These are phyloP conservation scores for Odontesthes bonariensis DNA, from an alignment of 2,113 vertebrate genomes.

Conservation along the genomic window DNA sequence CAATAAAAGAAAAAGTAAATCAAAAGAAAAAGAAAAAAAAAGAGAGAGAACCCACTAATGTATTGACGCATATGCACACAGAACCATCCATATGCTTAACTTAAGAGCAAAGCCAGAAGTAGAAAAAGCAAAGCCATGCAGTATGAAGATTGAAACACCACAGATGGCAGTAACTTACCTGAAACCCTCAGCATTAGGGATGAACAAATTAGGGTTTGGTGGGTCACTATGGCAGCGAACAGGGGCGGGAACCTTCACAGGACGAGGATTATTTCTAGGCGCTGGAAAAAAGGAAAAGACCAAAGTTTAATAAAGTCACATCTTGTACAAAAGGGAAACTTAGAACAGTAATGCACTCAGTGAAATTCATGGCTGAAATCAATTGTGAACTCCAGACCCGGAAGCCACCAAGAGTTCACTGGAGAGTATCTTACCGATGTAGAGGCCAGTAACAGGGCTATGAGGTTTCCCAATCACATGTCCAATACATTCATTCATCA, in stretches of 20 bases:
- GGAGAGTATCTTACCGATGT: constrained; percentile 87
- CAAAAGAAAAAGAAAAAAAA: not conserved
- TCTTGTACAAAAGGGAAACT: not conserved
- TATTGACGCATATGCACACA: constrained; percentile 11
- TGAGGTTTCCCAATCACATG: constrained; percentile 99
- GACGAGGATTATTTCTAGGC: constrained; percentile 94
- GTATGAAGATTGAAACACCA: constrained; percentile 17
- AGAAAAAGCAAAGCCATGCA: constrained; percentile 61
- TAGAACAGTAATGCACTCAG: not conserved
- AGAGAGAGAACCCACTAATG: not conserved
- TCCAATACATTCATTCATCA: constrained; percentile 99
- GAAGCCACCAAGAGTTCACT: not conserved
- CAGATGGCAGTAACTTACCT: constrained; percentile 83
- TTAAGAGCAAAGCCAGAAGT: constrained; percentile 27
- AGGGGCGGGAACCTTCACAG: constrained; percentile 90
- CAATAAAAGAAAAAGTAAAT: not conserved
- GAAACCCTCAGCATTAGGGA: constrained; percentile 92
- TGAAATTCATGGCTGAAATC: constrained; percentile 7
- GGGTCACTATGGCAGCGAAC: constrained; percentile 95
- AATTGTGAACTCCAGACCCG: not conserved
- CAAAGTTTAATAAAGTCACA: constrained; percentile 3
- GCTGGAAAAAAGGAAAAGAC: constrained; percentile 74
- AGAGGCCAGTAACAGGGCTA: constrained; percentile 96
- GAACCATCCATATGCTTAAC: constrained; percentile 16
- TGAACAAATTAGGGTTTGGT: constrained; percentile 95